Percentiles rank a stretch among this genome's conserved stretches.
phyloP scores from a whole-genome alignment of 2,888 invertebrate species.

The Merodon equestris region DNA sequence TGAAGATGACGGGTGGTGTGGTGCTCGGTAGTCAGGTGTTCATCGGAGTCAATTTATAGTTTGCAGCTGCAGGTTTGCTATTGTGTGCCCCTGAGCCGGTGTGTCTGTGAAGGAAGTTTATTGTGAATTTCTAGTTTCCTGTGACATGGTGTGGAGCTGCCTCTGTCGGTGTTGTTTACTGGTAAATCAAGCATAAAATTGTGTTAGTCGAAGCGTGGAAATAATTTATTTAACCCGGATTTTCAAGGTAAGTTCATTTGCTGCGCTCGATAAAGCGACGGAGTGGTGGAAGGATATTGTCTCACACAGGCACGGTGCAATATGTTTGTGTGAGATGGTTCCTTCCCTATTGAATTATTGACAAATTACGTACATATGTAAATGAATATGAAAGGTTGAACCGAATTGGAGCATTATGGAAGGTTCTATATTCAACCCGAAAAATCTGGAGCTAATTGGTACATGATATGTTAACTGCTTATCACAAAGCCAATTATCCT shows the following conservation, averaged over 20 bases:
- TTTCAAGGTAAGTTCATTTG: constrained; percentile 19
- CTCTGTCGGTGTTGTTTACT: constrained; percentile 40
- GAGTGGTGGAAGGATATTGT: background rate
- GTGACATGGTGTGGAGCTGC: no score
- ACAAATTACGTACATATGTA: background rate
- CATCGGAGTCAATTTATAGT: constrained; percentile 33
- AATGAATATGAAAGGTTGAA: background rate
- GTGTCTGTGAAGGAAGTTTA: constrained; percentile 24
- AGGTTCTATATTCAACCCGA: no score
- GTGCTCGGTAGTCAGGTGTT: background rate
- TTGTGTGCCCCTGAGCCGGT: constrained; percentile 2
- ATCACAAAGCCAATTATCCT: no score
- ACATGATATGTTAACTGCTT: no score
- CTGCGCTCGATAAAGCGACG: no score
- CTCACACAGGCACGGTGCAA: background rate
- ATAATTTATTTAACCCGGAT: constrained; percentile 56
- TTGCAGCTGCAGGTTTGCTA: constrained; percentile 49
- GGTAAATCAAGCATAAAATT: constrained; percentile 61
- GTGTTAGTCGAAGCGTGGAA: constrained; percentile 50
- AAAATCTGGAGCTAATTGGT: no score
- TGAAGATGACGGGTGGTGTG: background rate
- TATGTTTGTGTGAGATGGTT: no score
- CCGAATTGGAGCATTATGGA: no score
- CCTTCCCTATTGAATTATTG: background rate
- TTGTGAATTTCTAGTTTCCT: constrained; percentile 34